Percentiles rank a stretch among this genome's conserved stretches.
Conservation (phyloP, 2,888 invertebrate genomes). For the Ochlodes sylvanus region DNA sequence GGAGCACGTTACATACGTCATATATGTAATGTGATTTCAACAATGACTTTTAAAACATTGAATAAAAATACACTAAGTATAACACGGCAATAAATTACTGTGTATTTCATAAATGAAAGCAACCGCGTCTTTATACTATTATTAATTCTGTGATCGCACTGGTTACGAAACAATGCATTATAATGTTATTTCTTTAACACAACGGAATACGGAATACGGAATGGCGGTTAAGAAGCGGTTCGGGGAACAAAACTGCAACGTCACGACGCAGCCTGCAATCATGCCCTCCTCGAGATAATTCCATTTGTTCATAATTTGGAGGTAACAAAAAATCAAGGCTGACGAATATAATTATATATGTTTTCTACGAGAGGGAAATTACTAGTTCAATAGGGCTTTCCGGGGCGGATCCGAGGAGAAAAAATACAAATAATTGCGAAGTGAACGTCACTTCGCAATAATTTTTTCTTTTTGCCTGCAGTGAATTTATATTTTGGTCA, state of each 20-base stretch:
- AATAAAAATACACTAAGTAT: too few relatives aligned
- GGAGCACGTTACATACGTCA: too few relatives aligned
- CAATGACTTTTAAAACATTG: too few relatives aligned
- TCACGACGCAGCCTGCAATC: conserved; percentile 74
- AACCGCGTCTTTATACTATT: background rate
- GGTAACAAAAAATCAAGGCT: conserved; percentile 72
- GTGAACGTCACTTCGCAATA: too few relatives aligned
- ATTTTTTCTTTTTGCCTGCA: too few relatives aligned
- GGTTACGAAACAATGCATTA: conserved; percentile 3
- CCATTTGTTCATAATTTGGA: conserved; percentile 76
- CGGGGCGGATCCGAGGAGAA: conserved; percentile 43
- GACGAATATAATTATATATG: conserved; percentile 80
- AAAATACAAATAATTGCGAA: conserved; percentile 58
- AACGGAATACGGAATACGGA: conserved; percentile 12
- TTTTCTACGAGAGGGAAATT: conserved; percentile 77
- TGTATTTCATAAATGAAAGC: background rate
- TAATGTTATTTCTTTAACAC: conserved; percentile 6
- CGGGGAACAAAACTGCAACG: conserved; percentile 57
- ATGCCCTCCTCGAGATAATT: conserved; percentile 78
- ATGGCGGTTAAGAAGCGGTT: conserved; percentile 43
- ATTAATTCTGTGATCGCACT: background rate
- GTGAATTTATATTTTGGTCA: background rate
- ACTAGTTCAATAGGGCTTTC: conserved; percentile 74
- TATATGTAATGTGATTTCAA: too few relatives aligned
- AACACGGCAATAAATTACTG: too few relatives aligned